These are phyloP conservation scores for Grapholita molesta DNA, from an alignment of 1,140 invertebrate genomes.

Conservation along the genomic window DNA sequence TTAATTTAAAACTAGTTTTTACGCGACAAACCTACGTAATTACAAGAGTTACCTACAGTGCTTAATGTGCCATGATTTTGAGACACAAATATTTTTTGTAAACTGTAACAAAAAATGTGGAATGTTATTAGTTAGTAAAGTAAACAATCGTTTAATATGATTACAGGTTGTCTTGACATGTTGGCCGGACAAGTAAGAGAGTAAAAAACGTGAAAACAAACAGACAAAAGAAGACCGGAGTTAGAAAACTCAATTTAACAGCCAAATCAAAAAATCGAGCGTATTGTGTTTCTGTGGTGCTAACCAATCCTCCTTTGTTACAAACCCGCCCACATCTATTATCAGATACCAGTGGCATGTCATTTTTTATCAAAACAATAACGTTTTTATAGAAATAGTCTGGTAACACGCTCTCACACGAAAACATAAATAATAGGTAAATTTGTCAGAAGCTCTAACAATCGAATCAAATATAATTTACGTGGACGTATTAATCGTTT, in stretches of 20 bases:
- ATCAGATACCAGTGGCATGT: conserved; percentile 71
- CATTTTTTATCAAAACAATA: conserved; percentile 78
- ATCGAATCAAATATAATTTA: conserved; percentile 51
- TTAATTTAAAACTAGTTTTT: too few relatives aligned
- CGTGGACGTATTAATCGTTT: conserved; percentile 44
- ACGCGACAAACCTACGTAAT: too few relatives aligned
- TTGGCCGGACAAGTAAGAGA: conserved; percentile 33
- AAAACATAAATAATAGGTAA: conserved; percentile 43
- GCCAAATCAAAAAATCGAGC: conserved; percentile 65
- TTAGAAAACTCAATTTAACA: conserved; percentile 75
- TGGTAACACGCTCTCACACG: conserved; percentile 49
- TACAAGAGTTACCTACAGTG: too few relatives aligned
- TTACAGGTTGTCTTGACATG: conserved; percentile 23
- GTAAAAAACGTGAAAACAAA: conserved; percentile 46
- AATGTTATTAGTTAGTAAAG: neutral
- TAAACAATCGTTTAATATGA: conserved; percentile 50
- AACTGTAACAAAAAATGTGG: neutral
- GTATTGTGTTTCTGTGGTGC: conserved; percentile 66
- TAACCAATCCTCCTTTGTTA: conserved; percentile 74
- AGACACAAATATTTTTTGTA: too few relatives aligned
- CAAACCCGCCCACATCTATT: conserved; percentile 66
- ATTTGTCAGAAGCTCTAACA: conserved; percentile 57
- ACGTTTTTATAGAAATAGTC: conserved; percentile 46
- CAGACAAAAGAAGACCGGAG: conserved; percentile 53
- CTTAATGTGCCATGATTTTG: too few relatives aligned